phyloP scores from a whole-genome alignment of 2,113 vertebrate genomes.

The Poecile atricapillus region DNA sequence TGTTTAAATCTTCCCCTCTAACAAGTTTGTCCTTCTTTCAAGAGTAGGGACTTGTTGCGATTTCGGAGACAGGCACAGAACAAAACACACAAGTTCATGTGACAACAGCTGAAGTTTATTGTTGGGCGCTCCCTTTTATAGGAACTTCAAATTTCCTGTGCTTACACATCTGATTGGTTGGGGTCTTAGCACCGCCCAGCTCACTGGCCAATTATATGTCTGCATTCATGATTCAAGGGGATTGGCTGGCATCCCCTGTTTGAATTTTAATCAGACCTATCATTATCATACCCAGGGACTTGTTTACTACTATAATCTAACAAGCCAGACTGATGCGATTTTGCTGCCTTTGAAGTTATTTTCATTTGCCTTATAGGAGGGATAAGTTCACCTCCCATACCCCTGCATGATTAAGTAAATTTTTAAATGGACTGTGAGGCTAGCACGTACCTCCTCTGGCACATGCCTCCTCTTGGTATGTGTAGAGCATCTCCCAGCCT shows the following conservation, averaged over 20 bases:
- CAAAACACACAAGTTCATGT: not conserved
- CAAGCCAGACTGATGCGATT: not conserved
- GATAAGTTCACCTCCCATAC: not conserved
- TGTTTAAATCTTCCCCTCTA: not conserved
- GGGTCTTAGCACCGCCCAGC: not conserved
- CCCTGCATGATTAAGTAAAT: not conserved
- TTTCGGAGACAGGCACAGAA: not conserved
- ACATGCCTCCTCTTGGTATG: not conserved
- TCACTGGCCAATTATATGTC: not conserved
- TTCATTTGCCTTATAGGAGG: not conserved
- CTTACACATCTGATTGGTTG: not conserved
- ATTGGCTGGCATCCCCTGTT: not conserved
- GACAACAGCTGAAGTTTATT: not conserved
- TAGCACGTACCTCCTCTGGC: not conserved
- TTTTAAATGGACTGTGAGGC: not conserved
- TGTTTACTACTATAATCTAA: not conserved
- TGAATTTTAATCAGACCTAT: too few relatives aligned
- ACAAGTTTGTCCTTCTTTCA: not conserved
- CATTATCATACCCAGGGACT: not conserved
- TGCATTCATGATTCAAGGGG: not conserved
- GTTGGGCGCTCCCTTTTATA: not conserved
- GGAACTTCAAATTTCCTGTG: not conserved
- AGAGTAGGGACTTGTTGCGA: not conserved
- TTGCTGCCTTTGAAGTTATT: not conserved
- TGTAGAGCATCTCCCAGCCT: rapidly evolving